A percentile compares a stretch with the other conserved stretches of the same genome.
phyloP scores from a whole-genome alignment of 2,113 vertebrate genomes.

The Neotoma lepida region DNA sequence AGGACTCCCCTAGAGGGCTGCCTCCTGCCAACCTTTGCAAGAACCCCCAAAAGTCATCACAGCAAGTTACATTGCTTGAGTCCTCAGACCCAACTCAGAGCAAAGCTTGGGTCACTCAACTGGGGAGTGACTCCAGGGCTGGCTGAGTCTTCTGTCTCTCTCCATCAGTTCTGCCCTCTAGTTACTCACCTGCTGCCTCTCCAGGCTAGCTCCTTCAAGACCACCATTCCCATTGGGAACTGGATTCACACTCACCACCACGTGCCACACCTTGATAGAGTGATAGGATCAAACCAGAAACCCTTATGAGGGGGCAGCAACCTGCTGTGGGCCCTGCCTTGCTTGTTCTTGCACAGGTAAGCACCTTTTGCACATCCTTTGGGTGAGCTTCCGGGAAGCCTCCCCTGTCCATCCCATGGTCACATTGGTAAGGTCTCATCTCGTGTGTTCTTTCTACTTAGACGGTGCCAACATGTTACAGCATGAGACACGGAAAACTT shows the following conservation, averaged over 20 bases:
- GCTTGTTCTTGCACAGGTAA: not conserved
- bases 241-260: not conserved
- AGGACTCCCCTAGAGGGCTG: not conserved
- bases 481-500: not conserved
- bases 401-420: too few relatives aligned
- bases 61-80: not conserved
- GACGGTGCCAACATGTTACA: not conserved
- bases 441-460: not conserved
- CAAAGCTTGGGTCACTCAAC: not conserved
- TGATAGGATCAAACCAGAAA: not conserved
- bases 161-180: not conserved
- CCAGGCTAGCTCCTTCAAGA: not conserved
- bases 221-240: not conserved
- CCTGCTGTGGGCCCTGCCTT: not conserved
- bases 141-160: not conserved
- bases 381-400: not conserved
- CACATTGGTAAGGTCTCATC: not conserved
- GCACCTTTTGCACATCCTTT: not conserved
- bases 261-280: not conserved
- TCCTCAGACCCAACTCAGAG: not conserved
- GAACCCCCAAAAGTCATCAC: not conserved
- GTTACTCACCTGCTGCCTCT: not conserved
- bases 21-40: not conserved
- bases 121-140: not conserved
- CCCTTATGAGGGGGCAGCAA: not conserved